A percentile compares a stretch with the other conserved stretches of the same genome.
These are phyloP conservation scores for Phyllotreta cruciferae DNA, from an alignment of 2,888 invertebrate species.

Conservation along the genomic window DNA sequence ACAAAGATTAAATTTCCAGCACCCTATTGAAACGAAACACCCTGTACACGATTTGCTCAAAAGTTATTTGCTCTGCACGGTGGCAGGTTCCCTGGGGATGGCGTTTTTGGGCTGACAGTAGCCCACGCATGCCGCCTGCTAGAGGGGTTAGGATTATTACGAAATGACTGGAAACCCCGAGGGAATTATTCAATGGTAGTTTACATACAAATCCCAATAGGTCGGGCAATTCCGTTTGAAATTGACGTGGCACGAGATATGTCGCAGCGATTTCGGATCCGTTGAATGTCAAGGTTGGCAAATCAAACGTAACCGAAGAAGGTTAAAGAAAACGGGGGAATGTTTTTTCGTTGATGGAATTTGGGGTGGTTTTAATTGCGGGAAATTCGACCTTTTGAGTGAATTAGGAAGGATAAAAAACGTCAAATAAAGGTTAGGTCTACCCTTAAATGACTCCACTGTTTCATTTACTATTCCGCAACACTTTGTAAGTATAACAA, in stretches of 20 bases:
- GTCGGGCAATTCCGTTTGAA: constrained; percentile 17
- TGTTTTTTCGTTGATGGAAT: no score
- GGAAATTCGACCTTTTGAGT: no score
- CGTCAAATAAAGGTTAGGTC: no score
- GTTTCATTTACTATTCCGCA: no score
- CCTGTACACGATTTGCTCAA: no score
- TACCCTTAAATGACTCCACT: no score
- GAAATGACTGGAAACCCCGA: constrained; percentile 32
- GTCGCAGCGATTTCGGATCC: constrained; percentile 5
- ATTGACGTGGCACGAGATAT: constrained; percentile 10
- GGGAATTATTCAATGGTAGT: constrained; percentile 27
- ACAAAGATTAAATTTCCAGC: no score
- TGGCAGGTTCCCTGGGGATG: background rate
- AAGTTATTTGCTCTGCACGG: no score
- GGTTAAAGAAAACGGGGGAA: background rate
- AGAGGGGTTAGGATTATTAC: constrained; percentile 36
- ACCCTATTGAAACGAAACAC: no score
- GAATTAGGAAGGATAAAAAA: no score
- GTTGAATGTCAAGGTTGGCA: constrained; percentile 12
- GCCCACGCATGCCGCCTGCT: constrained; percentile 22
- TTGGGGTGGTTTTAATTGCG: no score
- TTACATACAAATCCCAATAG: constrained; percentile 28
- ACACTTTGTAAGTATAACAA: no score
- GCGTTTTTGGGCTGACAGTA: constrained; percentile 10
- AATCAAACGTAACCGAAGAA: background rate